phyloP scores from a whole-genome alignment of 2,888 invertebrate species.

The Tuta absoluta region DNA sequence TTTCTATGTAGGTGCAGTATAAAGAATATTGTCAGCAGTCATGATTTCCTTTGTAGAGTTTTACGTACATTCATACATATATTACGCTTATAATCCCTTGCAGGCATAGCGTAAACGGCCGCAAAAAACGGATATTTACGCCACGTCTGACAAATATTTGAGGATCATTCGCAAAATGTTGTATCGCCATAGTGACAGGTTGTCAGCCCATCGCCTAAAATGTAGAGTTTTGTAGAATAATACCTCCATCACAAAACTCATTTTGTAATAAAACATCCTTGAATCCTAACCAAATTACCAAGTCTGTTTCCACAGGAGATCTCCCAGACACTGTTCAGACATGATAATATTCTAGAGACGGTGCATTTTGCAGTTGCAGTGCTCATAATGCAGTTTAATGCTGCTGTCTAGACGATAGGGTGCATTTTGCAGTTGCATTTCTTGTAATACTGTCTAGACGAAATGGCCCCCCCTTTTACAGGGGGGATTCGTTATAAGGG shows the following conservation, averaged over 20 bases:
- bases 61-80: too few relatives aligned
- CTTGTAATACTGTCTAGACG: constrained; percentile 20
- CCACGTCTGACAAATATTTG: too few relatives aligned
- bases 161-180: too few relatives aligned
- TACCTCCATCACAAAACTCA: background rate
- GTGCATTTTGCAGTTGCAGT: constrained; percentile 7
- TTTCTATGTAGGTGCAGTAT: too few relatives aligned
- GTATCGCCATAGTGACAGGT: too few relatives aligned
- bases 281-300: background rate
- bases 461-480: background rate
- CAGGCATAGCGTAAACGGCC: too few relatives aligned
- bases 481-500: constrained; percentile 7
- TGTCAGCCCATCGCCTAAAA: too few relatives aligned
- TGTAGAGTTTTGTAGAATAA: background rate
- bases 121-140: too few relatives aligned
- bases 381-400: constrained; percentile 19
- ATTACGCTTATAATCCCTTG: too few relatives aligned
- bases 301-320: background rate
- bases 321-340: constrained; percentile 42
- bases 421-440: background rate
- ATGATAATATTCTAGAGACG: constrained; percentile 32
- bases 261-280: background rate
- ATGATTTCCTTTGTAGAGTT: too few relatives aligned
- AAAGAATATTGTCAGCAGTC: too few relatives aligned
- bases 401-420: constrained; percentile 17